Conservation (phyloP, 2,888 invertebrate genomes). For the Neocrepidodera transversa region DNA sequence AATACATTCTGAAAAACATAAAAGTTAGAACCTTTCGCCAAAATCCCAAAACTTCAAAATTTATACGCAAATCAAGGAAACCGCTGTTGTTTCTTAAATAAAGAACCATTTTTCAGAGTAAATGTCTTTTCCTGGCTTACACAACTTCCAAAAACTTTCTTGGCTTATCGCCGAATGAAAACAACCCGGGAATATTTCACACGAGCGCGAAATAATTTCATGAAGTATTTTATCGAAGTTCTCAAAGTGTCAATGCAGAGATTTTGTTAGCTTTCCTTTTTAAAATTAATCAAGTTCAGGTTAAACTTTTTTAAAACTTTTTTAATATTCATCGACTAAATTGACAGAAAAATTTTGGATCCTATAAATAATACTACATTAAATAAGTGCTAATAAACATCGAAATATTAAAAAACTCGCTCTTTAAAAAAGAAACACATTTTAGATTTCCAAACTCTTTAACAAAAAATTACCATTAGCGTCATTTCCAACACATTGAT, state of each 20-base stretch:
- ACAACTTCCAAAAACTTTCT: constrained; percentile 23
- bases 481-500: neutral
- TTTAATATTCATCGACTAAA: too few relatives aligned
- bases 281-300: too few relatives aligned
- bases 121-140: constrained; percentile 32
- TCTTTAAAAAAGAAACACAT: too few relatives aligned
- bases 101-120: constrained; percentile 36
- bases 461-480: neutral
- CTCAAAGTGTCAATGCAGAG: too few relatives aligned
- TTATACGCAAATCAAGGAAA: constrained; percentile 37
- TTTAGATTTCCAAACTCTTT: too few relatives aligned
- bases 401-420: too few relatives aligned
- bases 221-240: too few relatives aligned
- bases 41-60: constrained; percentile 31
- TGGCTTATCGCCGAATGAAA: constrained; percentile 4
- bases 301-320: too few relatives aligned
- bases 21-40: constrained; percentile 12
- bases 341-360: too few relatives aligned
- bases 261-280: too few relatives aligned
- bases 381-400: too few relatives aligned
- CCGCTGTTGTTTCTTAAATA: constrained; percentile 41
- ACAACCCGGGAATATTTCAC: neutral
- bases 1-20: constrained; percentile 1
- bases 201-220: neutral
- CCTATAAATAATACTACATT: too few relatives aligned